Evolutionary conservation across 2,113 vertebrate genomes (phyloP), one percentile per base, ranked within the genome.

Genomic region (Taurulus bubalis): DNA sequence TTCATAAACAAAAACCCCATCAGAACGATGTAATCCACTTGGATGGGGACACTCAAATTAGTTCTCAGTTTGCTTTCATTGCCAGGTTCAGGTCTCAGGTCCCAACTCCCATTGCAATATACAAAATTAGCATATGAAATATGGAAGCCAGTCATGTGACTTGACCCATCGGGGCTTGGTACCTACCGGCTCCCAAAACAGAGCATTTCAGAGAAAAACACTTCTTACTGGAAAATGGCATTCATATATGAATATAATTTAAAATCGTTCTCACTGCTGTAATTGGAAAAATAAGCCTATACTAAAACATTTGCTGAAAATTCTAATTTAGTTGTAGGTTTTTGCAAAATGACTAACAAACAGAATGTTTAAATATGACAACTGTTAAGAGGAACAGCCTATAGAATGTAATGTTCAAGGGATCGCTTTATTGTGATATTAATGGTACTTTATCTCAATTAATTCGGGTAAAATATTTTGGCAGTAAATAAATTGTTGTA

Each of bases 21-120:
- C 71, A 60, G 49, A 71, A 36, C 56, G 22, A 77, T 63, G 8
- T 71, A 4, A 68, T 47, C 67, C 47, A 72, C 67, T 62, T 68
- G 20, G 55, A 84, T 38, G 2, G 8, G 59, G 26, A 67, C 32
- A 69, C 47, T 82, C 56, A 51, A 58, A 80, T 77, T 47, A 77
- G 49, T 56, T 80, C 26, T 49, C 38, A 36, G 72, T 72, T 88
- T 76, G 68, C 72, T 83, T 79, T 85, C 70, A 81, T 79, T 79
- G 28, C 70, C 42, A 71, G 45, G 74, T 78, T 84, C 78, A 56
- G 42, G 53, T 79, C 24, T 45, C 22, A 30, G 20, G 56, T 71
- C 80, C 76, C 77, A 85, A 59, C 65, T 84, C 87, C 74, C 87
- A 51, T 62, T 63, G 69, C 74, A 89, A 78, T 81, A 86, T 86